A percentile compares a stretch with the other conserved stretches of the same genome.
Conservation (phyloP, 2,797 vertebrate genomes). For the Microchirus variegatus region DNA sequence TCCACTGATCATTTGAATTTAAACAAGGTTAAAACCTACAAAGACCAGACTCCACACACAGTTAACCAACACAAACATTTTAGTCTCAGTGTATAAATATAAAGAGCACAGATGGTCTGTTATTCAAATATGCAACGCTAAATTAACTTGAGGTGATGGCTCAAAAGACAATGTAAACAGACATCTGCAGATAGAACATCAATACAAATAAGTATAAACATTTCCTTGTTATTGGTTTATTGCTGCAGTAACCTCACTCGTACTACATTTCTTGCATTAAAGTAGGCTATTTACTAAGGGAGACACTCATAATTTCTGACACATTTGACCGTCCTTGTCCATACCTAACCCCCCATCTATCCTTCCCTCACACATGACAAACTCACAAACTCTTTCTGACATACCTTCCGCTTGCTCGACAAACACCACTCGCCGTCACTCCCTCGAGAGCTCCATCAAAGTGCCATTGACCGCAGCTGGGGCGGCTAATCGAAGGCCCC, state of each 20-base stretch:
- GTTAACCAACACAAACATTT: no score
- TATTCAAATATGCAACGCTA: no score
- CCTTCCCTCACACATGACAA: not conserved
- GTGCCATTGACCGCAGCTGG: constrained; percentile 56
- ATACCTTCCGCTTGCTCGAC: constrained; percentile 37
- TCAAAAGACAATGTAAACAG: no score
- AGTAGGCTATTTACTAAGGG: no score
- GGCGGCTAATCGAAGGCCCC: constrained; percentile 65
- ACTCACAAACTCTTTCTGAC: constrained; percentile 24
- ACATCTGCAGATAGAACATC: no score
- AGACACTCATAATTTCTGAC: constrained; percentile 4
- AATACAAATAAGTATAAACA: no score
- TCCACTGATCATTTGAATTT: not conserved
- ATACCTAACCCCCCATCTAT: constrained; percentile 12
- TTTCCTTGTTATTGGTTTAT: no score
- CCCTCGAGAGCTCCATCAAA: constrained; percentile 51
- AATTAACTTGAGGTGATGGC: no score
- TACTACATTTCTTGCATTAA: no score
- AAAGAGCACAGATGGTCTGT: no score
- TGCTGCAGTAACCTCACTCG: no score
- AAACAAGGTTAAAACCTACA: not conserved
- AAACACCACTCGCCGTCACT: constrained; percentile 53
- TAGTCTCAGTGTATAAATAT: no score
- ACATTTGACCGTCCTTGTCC: constrained; percentile 42
- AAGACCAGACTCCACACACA: not conserved